Base-by-base conservation (phyloP, 2,113 vertebrate genomes). In the Leuciscus idus region DNA sequence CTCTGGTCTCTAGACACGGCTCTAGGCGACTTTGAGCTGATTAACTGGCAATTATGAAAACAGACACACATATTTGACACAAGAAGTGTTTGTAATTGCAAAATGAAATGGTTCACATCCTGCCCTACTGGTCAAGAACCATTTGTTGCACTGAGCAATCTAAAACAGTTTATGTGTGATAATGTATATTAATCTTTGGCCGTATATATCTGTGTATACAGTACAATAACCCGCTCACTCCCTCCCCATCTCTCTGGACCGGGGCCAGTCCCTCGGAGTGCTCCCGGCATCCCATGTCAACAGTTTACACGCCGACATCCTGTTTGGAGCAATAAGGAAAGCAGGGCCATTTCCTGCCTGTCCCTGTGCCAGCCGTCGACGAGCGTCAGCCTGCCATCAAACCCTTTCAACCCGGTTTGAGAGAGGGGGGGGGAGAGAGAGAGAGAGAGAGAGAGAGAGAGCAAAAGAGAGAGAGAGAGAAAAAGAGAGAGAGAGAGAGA, bases 321-420 rank as follows among this genome's bases (percentile, higher is more conserved):
- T 95, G 94, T 95, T 95, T 95, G 92, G 90, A 94, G 94, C 93
- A 95, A 94, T 95, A 95, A 93, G 93, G 94, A 95, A 95, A 94
- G 91, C 78, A 91, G 87, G 90, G 89, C 92, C 57, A 91, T 94
- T 95, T 95, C 94, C 94, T 94, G 90, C 91, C 91, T 92, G 91
- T 90, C 88, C 66, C 66, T 57, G 72, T 93, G 93, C 86, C 90
- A 89, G 77, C 79, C 55, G 23, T 73, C 39, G 15, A 68, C 55
- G 30, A 62, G 77, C 52, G 39, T 64, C 77, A 68, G 85, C 87
- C 85, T 83, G 81, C 73, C 84, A 80, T 85, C 78, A 57, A 75
- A 61, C 43, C 83, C 6, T 46, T 43, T 55, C 77, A 79, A 74
- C 78, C 36, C 46, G 17, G 15, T 33, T 26, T 26, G 26, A 6